Evolutionary conservation across 2,113 vertebrate genomes (phyloP).

Genomic region (Dromas ardeola): DNA sequence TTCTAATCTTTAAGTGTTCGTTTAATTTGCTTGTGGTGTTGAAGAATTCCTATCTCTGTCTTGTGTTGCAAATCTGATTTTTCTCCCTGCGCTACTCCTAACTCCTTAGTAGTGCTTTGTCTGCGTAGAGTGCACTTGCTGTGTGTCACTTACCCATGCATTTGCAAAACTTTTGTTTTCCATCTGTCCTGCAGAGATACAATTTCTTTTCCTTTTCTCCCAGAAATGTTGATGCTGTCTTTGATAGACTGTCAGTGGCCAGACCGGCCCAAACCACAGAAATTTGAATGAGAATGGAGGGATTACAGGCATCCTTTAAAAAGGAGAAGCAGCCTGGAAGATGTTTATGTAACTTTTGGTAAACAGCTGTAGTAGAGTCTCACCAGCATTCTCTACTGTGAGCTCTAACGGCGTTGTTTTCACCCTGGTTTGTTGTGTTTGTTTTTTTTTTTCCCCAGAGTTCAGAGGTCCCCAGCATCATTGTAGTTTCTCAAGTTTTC

Average conservation of each 20-base stretch:
- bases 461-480: not conserved
- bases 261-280: not conserved
- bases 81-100: not conserved
- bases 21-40: not conserved
- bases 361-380: not conserved
- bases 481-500: not conserved
- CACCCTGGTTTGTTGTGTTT: not conserved
- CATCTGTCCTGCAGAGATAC: not conserved
- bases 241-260: not conserved
- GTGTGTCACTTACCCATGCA: not conserved
- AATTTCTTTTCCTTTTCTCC: not conserved
- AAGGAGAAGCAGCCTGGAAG: not conserved
- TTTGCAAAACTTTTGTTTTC: not conserved
- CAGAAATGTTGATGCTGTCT: not conserved
- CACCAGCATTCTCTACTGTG: not conserved
- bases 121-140: not conserved
- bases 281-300: not conserved
- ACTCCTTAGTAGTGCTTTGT: not conserved
- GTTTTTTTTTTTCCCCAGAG: not conserved
- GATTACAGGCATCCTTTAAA: not conserved
- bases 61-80: rapidly evolving
- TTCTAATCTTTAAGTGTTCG: not conserved
- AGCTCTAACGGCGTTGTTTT: not conserved
- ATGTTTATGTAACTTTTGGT: not conserved
- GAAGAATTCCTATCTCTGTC: not conserved